Percentiles rank a stretch among this genome's conserved stretches.
Evolutionary conservation across 2,797 vertebrate species (phyloP).

Genomic region (Anisognathus igniventris): DNA sequence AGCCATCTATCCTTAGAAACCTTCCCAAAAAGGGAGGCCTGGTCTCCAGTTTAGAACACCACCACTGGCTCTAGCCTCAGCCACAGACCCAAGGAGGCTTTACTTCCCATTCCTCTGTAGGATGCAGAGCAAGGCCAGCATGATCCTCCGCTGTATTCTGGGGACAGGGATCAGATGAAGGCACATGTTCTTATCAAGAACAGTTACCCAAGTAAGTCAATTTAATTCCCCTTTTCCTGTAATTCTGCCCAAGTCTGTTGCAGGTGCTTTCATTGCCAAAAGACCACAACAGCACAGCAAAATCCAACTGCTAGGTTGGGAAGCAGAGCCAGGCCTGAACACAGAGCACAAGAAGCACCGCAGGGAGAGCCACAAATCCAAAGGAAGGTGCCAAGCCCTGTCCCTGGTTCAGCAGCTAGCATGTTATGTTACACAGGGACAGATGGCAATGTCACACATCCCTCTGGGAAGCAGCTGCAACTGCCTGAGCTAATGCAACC

Average conservation of each 20-base stretch:
- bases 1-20: neutral
- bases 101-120: neutral
- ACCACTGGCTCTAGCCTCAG: neutral
- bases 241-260: neutral
- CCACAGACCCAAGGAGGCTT: neutral
- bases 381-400: neutral
- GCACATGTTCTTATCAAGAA: neutral
- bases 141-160: neutral
- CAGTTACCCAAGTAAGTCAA: accelerated
- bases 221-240: neutral
- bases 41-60: neutral
- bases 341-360: neutral
- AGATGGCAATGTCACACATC: neutral
- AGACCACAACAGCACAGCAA: neutral
- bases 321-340: neutral
- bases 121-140: accelerated
- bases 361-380: neutral
- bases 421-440: neutral
- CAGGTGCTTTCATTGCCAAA: neutral
- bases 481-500: neutral
- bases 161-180: neutral
- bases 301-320: accelerated
- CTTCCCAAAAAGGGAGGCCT: neutral
- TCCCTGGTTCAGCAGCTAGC: neutral
- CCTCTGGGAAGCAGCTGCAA: neutral